A percentile compares a stretch with the other conserved stretches of the same genome.
These are phyloP conservation scores for Ictalurus punctatus DNA, from an alignment of 2,113 vertebrate genomes.

Conservation along the genomic window DNA sequence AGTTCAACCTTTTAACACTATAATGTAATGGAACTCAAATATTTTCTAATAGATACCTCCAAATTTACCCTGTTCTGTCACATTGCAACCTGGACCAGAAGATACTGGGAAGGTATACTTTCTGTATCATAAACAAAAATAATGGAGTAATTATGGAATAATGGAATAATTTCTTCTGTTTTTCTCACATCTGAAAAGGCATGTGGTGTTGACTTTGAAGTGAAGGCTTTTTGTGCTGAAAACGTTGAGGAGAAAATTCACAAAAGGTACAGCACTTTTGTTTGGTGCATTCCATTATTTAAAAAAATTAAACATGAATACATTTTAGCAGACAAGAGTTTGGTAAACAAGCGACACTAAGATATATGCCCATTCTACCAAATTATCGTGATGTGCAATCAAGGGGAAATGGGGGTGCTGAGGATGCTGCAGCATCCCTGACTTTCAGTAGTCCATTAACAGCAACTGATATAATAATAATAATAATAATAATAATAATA, in stretches of 20 bases:
- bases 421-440: background rate
- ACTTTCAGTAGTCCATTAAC: background rate
- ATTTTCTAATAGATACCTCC: slow-evolving; percentile 81
- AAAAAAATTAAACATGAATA: background rate
- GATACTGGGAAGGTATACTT: slow-evolving; percentile 89
- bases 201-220: slow-evolving; percentile 96
- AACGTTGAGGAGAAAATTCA: slow-evolving; percentile 93
- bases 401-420: background rate
- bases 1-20: background rate
- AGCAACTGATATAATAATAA: background rate
- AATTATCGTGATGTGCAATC: background rate
- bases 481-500: background rate
- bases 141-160: background rate
- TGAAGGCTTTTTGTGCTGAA: slow-evolving; percentile 94
- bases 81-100: slow-evolving; percentile 90
- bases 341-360: background rate
- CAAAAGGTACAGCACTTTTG: slow-evolving; percentile 80
- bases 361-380: background rate
- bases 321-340: background rate
- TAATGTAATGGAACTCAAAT: slow-evolving; percentile 12
- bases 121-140: background rate
- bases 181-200: slow-evolving; percentile 72
- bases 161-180: background rate
- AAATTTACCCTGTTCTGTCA: slow-evolving; percentile 92
- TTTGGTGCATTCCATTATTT: slow-evolving; percentile 28